Percentiles rank a stretch among this genome's conserved stretches.
Evolutionary conservation across 2,888 invertebrate species (phyloP).

Genomic region (Trisateles emortualis): DNA sequence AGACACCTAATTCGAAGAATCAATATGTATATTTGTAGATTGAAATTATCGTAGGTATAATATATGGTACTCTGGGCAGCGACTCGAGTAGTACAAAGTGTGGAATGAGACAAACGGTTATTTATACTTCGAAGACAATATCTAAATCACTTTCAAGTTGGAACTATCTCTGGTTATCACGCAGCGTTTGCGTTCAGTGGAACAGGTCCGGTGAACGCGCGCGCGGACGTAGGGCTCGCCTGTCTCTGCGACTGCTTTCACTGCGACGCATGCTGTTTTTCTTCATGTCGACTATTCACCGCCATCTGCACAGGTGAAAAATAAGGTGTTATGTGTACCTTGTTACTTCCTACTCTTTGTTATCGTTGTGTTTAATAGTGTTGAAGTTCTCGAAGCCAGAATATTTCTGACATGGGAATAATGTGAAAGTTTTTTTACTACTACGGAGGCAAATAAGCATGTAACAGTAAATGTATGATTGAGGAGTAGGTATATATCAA

Average conservation of each 20-base stretch:
- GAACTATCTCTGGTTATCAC: conserved; percentile 59
- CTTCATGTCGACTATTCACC: conserved; percentile 25
- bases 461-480: too few species aligned
- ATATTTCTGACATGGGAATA: too few species aligned
- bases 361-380: not conserved
- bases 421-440: too few species aligned
- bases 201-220: conserved; percentile 47
- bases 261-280: conserved; percentile 41
- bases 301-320: conserved; percentile 1
- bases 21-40: not conserved
- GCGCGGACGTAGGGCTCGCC: conserved; percentile 40
- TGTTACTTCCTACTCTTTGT: not conserved
- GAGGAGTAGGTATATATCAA: too few species aligned
- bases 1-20: not conserved
- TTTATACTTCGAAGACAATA: conserved; percentile 49
- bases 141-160: conserved; percentile 67
- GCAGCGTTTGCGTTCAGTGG: conserved; percentile 35
- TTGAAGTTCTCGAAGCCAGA: too few species aligned
- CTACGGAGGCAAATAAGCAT: too few species aligned
- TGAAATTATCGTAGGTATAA: not conserved
- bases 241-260: conserved; percentile 41
- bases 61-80: not conserved
- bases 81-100: not conserved
- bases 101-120: conserved; percentile 12
- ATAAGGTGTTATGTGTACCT: not conserved